Percentiles rank a stretch among this genome's conserved stretches.
Evolutionary conservation across 2,113 vertebrate genomes (phyloP).

Genomic region (Athene noctua): DNA sequence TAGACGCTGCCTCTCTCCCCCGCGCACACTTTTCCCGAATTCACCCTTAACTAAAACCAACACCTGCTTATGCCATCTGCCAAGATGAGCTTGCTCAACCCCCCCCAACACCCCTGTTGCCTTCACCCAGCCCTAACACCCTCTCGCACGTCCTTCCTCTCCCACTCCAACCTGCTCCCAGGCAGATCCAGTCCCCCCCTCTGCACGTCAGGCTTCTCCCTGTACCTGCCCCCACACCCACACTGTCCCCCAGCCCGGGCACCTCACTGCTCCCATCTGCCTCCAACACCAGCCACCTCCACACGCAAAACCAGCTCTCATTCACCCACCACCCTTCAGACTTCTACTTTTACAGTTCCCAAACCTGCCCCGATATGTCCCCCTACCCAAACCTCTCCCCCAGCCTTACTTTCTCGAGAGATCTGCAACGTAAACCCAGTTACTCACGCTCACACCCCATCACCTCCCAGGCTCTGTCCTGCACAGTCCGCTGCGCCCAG

Average conservation of each 20-base stretch:
- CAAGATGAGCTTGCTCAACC: neutral
- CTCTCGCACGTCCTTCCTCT: rapidly evolving
- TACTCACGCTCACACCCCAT: rapidly evolving
- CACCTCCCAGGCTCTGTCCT: neutral
- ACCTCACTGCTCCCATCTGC: neutral
- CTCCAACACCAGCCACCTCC: neutral
- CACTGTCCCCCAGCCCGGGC: rapidly evolving
- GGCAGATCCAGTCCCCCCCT: neutral
- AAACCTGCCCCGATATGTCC: neutral
- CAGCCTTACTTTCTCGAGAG: neutral
- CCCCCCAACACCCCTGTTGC: neutral
- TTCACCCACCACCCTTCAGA: neutral
- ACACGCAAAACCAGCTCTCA: neutral
- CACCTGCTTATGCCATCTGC: neutral
- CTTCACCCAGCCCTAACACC: neutral
- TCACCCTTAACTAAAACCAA: neutral
- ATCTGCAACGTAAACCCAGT: neutral
- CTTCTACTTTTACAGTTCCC: neutral
- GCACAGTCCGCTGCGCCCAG: neutral
- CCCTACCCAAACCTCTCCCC: neutral
- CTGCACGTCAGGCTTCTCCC: neutral
- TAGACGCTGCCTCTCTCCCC: neutral
- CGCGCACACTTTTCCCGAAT: rapidly evolving
- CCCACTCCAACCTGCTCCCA: neutral
- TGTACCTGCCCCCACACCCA: neutral